Evolutionary conservation across 2,113 vertebrate species (phyloP), one percentile per base, ranked within the genome.

Genomic region (Phycodurus eques): DNA sequence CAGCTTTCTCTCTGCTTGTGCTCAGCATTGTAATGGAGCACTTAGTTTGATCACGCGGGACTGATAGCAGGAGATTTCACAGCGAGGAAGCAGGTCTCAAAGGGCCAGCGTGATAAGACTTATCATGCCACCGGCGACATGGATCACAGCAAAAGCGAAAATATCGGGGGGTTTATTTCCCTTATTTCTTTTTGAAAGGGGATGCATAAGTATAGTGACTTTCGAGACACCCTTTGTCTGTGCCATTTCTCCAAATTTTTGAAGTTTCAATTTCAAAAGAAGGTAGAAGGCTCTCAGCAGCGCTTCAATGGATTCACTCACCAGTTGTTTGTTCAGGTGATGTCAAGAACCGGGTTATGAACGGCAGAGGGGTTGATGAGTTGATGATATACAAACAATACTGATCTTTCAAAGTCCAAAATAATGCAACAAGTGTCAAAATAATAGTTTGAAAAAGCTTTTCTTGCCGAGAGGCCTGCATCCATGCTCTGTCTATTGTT

Each of bases 11-110:
- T 61, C 33, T 17, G 43, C 74, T 73, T 72, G 35, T 62, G 33
- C 8, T 17, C 35, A 75, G 66, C 74, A 90, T 90, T 89, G 73
- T 73, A 47, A 77, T 49, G 62, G 67, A 80, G 84, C 31, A 80
- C 76, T 78, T 73, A 69, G 76, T 83, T 81, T 80, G 87, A 88
- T 85, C 51, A 57, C 49, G 57, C 19, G 62, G 70, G 64, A 79
- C 75, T 66, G 80, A 80, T 85, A 78, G 68, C 60, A 78, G 78
- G 75, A 67, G 71, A 65, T 82, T 84, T 78, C 74, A 76, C 78
- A 43, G 35, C 77, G 72, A 75, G 67, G 78, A 68, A 72, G 74
- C 27, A 62, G 75, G 68, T 64, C 85, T 76, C 76, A 85, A 81
- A 81, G 75, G 79, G 1, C 70, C 72, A 77, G 81, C 69, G 46